phyloP scores from a whole-genome alignment of 2,113 vertebrate genomes.

The Mesocricetus auratus region DNA sequence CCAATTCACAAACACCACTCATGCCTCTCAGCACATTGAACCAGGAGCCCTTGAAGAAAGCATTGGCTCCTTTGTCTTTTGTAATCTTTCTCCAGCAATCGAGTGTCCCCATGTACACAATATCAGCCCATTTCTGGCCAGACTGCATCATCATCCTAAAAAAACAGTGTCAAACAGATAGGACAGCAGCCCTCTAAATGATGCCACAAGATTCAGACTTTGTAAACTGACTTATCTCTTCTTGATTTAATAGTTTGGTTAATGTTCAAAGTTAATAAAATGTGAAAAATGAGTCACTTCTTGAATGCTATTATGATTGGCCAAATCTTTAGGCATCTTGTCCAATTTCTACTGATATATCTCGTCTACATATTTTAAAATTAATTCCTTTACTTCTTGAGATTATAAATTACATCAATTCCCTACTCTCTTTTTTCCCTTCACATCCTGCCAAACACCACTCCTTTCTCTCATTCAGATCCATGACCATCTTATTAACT shows the following conservation, averaged over 20 bases:
- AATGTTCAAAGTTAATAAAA: not conserved
- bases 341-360: not conserved
- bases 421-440: not conserved
- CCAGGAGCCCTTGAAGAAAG: too few species aligned
- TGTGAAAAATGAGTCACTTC: not conserved
- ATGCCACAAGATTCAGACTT: too few species aligned
- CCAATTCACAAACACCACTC: too few species aligned
- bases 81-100: too few species aligned
- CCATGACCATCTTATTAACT: not conserved
- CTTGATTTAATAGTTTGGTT: not conserved
- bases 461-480: not conserved
- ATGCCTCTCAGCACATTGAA: too few species aligned
- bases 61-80: too few species aligned
- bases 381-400: not conserved
- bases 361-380: not conserved
- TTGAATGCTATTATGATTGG: rapidly evolving
- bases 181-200: too few species aligned
- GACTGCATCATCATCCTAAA: too few species aligned
- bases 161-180: too few species aligned
- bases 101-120: too few species aligned
- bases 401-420: not conserved
- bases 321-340: not conserved
- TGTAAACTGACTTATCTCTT: not conserved
- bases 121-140: too few species aligned
- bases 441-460: not conserved